These are phyloP conservation scores for Sprattus sprattus DNA, from an alignment of 2,113 vertebrate genomes.

Conservation along the genomic window DNA sequence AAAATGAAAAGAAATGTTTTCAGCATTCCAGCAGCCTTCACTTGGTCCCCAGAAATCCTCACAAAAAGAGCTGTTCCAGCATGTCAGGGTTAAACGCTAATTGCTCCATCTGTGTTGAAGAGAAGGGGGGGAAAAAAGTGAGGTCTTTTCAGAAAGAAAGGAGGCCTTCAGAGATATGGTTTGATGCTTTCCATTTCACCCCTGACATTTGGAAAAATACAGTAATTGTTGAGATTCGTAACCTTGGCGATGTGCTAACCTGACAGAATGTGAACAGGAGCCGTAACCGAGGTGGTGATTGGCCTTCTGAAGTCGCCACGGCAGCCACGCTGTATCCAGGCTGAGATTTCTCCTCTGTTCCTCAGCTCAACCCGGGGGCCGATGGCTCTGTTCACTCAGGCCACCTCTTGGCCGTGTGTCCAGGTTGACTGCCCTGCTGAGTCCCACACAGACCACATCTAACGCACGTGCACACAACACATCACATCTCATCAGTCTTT, in stretches of 20 bases:
- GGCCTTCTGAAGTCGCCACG: background rate
- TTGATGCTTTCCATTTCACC: background rate
- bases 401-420: background rate
- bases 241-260: constrained; percentile 38
- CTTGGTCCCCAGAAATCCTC: background rate
- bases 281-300: constrained; percentile 25
- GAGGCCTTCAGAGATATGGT: constrained; percentile 37
- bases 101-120: constrained; percentile 13
- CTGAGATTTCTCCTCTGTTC: background rate
- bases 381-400: too few species aligned
- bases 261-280: constrained; percentile 37
- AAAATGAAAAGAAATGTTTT: background rate
- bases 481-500: too few species aligned
- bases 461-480: too few species aligned
- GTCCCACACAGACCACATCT: too few species aligned
- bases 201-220: background rate
- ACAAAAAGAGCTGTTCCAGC: background rate
- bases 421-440: background rate
- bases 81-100: constrained; percentile 32
- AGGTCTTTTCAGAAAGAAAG: background rate
- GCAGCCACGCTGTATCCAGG: constrained; percentile 34
- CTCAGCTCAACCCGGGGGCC: background rate
- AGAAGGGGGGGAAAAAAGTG: background rate
- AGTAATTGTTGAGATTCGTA: constrained; percentile 29
- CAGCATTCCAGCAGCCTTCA: background rate